Evolutionary conservation across 2,797 vertebrate species (phyloP), one percentile per base, ranked within the genome.

Genomic region (Chaenodraco wilsoni): DNA sequence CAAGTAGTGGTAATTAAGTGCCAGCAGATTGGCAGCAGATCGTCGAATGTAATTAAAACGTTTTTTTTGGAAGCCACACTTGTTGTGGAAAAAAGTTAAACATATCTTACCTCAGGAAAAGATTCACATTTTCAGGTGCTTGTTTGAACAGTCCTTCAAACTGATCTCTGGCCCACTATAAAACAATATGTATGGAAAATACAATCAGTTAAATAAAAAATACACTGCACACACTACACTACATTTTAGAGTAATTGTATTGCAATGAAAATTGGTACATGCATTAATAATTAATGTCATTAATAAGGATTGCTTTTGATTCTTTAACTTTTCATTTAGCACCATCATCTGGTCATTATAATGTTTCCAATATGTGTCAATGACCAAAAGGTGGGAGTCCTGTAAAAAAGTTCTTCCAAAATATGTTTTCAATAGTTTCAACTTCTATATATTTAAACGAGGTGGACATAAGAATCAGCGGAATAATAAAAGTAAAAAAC

Each of bases 141-240:
- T 92, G 90, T 83, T 91, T 94, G 82, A 98, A 99, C 65, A 96
- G 92, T n/a, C 93, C 94, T 70, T 97, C 96, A 86, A 99, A 98
- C 83, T 96, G 94, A 84, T 96, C 91, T 74, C 92, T 92, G 81
- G 96, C 96, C 97, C 97, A 98, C 97, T 99, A 87, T 9, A 69
- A 37, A 37, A 37, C 33, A 37, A 37, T 41, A 11, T 49, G 21
- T 8, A 41, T 2, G 21, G 0, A 71, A 5, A 48, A 60, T 9
- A 21, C 12, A 31, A 46, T 50, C 11, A 21, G 17, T 44, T 21
- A 27, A 58, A 33, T 9, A 19, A 10, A 37, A 27, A 37, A 37
- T 37, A 37, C 8, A 37, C 33, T 37, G 33, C 55, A 65, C 9
- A 40, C 48, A 75, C 51, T 19, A 2, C 4, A 17, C 41, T 31